phyloP scores from a whole-genome alignment of 2,113 vertebrate species.

The Antechinus flavipes region DNA sequence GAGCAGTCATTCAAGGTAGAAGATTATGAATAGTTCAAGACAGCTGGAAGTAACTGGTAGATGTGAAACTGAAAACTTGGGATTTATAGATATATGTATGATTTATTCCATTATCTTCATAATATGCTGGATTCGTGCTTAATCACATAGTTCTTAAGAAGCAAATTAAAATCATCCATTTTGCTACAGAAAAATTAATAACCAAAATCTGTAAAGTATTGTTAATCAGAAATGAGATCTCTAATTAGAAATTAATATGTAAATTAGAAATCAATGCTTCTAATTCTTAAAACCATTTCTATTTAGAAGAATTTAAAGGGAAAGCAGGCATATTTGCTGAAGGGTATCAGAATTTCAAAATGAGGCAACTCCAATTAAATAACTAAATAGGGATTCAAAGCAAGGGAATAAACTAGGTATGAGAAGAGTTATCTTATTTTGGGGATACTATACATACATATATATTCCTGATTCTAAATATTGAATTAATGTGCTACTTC shows the following conservation, averaged over 20 bases:
- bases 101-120: constrained; percentile 1
- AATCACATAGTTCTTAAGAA: background rate
- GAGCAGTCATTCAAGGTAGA: background rate
- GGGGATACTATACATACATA: background rate
- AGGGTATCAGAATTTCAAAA: background rate
- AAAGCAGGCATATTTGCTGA: background rate
- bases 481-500: background rate
- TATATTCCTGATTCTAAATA: background rate
- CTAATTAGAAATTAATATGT: background rate
- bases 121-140: constrained; percentile 10
- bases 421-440: background rate
- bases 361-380: background rate
- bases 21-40: background rate
- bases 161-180: background rate
- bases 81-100: background rate
- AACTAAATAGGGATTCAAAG: background rate
- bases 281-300: background rate
- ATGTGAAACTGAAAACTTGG: background rate
- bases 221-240: background rate
- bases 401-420: background rate
- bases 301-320: background rate
- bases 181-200: constrained; percentile 30
- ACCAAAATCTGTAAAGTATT: background rate
- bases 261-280: constrained; percentile 31
- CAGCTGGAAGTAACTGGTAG: background rate